Evolutionary conservation across 2,113 vertebrate genomes (phyloP).

Genomic region (Micronisus gabar): DNA sequence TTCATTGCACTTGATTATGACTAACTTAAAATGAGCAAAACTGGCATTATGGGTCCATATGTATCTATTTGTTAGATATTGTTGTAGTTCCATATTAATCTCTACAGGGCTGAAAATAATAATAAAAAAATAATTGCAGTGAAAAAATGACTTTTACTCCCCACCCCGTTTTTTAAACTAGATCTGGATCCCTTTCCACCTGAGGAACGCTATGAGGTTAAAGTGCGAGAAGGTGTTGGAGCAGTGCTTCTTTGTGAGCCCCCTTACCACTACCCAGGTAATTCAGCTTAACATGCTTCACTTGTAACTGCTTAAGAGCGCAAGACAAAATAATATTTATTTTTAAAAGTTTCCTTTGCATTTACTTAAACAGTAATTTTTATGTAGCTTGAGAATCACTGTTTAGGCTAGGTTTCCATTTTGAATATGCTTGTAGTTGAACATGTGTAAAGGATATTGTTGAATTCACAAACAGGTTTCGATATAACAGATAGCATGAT

Average conservation of each 20-base stretch:
- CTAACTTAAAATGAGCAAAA: not conserved
- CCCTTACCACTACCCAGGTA: constrained; percentile 93
- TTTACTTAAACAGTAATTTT: not conserved
- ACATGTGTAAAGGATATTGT: not conserved
- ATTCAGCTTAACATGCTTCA: not conserved
- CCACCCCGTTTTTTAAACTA: constrained; percentile 37
- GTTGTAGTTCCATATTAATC: not conserved
- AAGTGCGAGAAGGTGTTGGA: constrained; percentile 89
- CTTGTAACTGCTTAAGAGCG: not conserved
- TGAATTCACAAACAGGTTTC: not conserved
- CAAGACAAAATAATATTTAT: not conserved
- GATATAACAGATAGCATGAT: not conserved
- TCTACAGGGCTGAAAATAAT: not conserved
- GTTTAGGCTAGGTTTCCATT: not conserved
- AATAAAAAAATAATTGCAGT: not conserved
- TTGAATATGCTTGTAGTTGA: not conserved
- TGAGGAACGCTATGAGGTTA: constrained; percentile 88
- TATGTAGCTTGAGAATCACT: not conserved
- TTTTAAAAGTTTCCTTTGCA: not conserved
- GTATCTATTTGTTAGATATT: not conserved
- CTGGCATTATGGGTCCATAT: not conserved
- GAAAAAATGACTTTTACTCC: not conserved
- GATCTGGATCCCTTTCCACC: constrained; percentile 93
- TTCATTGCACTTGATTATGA: not conserved
- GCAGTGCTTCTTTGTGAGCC: constrained; percentile 91